Evolutionary conservation across 1,140 invertebrate genomes (phyloP), one percentile per base, ranked within the genome.

Genomic region (Stegodyphus dumicola): DNA sequence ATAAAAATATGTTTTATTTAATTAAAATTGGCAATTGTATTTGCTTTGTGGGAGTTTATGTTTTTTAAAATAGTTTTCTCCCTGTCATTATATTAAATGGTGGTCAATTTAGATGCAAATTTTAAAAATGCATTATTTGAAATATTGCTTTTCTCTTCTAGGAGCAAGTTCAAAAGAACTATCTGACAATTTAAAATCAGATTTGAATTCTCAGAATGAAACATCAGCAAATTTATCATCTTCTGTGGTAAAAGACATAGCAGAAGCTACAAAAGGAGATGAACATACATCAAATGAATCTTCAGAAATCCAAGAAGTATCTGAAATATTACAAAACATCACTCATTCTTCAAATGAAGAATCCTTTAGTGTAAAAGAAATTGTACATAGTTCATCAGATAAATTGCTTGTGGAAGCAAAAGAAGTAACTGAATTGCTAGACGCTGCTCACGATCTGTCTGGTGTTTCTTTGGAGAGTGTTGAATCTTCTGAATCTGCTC

Each of bases 191-290:
- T 60, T 60, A 60, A 60, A 9, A 60, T 10, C 56, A 10, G 56
- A 11, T 51, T 71, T 48, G 3, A 48, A 11, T 49, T 6, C 69
- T 49, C 9, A 7, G 13, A 56, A 17, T 75, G 73, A 75, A 75
- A 13, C 10, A 56, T 54, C 13, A 49, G 18, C 0, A 9, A 65
- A 78, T 53, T 69, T 18, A 49, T 33, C 33, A 33, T 33, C 33
- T 33, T 33, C 33, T 33, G 33, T 33, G 3, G 33, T 33, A 33
- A 33, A 33, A 33, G 33, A 33, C 3, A 60, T 73, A 15, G 53
- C 70, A 18, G 70, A 75, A 65, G 52, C 70, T 83, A 69, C 74
- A 75, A 53, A 71, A 71, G 33, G 7, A 71, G 18, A 56, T 83
- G 80, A 83, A 67, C 17, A 6, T 48, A 60, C 71, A 74, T 74